Percentiles rank a stretch among this genome's conserved stretches.
Evolutionary conservation across 2,888 invertebrate species (phyloP).

Genomic region (Melieria omissa): DNA sequence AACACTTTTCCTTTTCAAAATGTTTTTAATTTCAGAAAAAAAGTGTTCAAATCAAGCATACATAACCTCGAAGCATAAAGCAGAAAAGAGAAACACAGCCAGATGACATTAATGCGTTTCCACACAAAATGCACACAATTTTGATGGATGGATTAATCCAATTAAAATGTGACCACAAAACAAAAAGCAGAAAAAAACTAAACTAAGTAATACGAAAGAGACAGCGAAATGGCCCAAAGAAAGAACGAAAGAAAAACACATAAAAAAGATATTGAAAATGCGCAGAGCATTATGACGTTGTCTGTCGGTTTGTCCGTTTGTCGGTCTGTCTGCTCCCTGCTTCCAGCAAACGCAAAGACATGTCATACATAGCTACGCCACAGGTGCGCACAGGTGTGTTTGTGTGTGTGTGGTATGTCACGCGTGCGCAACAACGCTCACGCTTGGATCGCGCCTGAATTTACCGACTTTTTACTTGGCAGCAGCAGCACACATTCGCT

Average conservation of each 20-base stretch:
- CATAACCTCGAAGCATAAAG: not conserved
- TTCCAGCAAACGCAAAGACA: slow-evolving; percentile 26
- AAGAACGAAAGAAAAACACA: slow-evolving; percentile 13
- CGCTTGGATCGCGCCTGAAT: not conserved
- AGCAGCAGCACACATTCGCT: no score
- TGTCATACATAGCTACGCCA: slow-evolving; percentile 28
- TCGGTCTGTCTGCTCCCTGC: slow-evolving; percentile 4
- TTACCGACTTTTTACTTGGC: no score
- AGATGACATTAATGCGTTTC: slow-evolving; percentile 29
- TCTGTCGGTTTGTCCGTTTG: slow-evolving; percentile 3
- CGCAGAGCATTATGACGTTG: not conserved
- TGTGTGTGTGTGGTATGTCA: slow-evolving; percentile 9
- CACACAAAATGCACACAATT: slow-evolving; percentile 38
- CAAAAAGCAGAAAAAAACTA: slow-evolving; percentile 13
- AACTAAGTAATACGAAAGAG: not conserved
- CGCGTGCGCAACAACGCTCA: slow-evolving; percentile 27
- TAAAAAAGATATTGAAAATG: slow-evolving; percentile 19
- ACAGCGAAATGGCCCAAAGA: slow-evolving; percentile 23
- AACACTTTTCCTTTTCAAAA: no score
- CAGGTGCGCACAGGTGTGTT: not conserved
- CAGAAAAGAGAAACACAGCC: slow-evolving; percentile 1
- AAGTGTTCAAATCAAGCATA: not conserved
- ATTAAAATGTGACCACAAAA: slow-evolving; percentile 46
- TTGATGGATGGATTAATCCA: slow-evolving; percentile 53
- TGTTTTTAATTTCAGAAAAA: not conserved